Conservation (phyloP, 2,797 vertebrate species). For the Echiichthys vipera region DNA sequence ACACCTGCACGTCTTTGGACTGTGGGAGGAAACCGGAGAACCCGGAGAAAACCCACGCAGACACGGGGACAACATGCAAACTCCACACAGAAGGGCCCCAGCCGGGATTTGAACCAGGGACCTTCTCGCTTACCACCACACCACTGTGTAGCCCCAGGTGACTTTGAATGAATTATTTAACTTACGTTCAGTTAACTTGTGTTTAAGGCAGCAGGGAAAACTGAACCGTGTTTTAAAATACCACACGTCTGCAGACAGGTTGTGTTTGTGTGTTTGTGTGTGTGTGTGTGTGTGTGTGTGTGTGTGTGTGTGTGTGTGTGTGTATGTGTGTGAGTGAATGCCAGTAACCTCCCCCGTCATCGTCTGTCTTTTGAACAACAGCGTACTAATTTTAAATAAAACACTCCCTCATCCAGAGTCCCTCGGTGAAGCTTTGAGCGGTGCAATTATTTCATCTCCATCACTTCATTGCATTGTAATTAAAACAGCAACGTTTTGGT, state of each 20-base stretch:
- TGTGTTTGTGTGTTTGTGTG: neutral
- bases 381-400: slow-evolving; percentile 52
- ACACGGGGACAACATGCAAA: too few relatives aligned
- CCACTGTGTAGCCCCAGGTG: too few relatives aligned
- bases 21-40: too few relatives aligned
- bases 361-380: slow-evolving; percentile 27
- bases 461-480: slow-evolving; percentile 41
- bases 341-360: slow-evolving; percentile 7
- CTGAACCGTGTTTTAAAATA: neutral
- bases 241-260: neutral
- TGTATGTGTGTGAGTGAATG: neutral
- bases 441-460: slow-evolving; percentile 46
- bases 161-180: neutral
- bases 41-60: too few relatives aligned
- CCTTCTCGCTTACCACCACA: too few relatives aligned
- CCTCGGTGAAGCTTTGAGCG: slow-evolving; percentile 27
- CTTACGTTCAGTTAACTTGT: neutral
- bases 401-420: slow-evolving; percentile 30
- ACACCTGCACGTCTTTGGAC: too few relatives aligned
- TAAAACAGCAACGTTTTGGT: slow-evolving; percentile 29
- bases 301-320: neutral
- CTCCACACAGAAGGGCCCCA: too few relatives aligned
- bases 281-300: neutral
- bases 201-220: neutral
- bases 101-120: too few relatives aligned